Base-by-base conservation (phyloP, 2,888 invertebrate genomes). In the Drosophila mulleri region DNA sequence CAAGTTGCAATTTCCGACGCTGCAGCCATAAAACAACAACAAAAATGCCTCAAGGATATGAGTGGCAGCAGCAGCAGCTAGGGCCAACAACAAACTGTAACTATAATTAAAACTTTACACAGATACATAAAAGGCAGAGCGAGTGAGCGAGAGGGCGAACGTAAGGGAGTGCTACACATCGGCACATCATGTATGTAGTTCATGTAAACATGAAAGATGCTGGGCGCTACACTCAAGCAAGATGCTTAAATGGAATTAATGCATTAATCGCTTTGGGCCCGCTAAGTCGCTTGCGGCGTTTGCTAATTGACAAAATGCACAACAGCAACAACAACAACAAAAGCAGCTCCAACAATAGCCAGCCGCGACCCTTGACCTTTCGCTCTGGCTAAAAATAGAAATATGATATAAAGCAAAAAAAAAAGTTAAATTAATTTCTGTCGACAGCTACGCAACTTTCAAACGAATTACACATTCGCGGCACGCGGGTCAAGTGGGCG, bases 1-100 rank as follows among this genome's bases (percentile, higher is more conserved):
- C 82, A 77, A 84, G 82, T 87, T 84, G 87, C 89, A 84, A 89
- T 84, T 84, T 84, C 89, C 83, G 89, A 86, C 63, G 80, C 72
- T 57, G 77, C 77, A 66, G 45, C 47, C 63, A 61, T 53, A 48
- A 48, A 57, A 65, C 69, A 78, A 62, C 71, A 88, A 56, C 72
- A 63, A 76, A 83, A 83, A 71, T 75, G 70, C 64, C 86, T 77
- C 50, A 67, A 78, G 86, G 72, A 74, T 67, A 64, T 69, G 69
- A 71, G 62, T 45, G 48, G 53, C 64, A 65, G 41, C 60, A 67
- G 20, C 48, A 26, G 26, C 7, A 26, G 26, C 26, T 48, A 56
- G 7, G 56, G 53, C 37, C 63, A 78, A 44, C 63, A 68, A 52
- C 63, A 75, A 78, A 66, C 76, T 76, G 69, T 67, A 84, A 89